phyloP scores from a whole-genome alignment of 2,888 invertebrate genomes.

The Orthosia cruda region DNA sequence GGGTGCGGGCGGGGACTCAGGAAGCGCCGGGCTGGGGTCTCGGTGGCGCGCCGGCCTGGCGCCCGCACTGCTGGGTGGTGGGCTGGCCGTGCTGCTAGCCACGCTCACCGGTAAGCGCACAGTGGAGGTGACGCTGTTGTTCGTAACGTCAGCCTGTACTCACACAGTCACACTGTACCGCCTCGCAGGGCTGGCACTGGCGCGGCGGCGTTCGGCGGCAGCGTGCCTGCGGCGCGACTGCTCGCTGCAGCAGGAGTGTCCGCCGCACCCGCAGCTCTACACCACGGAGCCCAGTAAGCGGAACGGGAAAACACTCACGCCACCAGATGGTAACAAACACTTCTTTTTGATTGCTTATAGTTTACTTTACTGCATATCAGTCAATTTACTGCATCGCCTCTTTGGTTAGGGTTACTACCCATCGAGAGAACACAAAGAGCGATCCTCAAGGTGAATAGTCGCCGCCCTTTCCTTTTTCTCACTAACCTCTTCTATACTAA shows the following conservation, averaged over 20 bases:
- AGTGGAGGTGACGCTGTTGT: too few relatives aligned
- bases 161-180: too few relatives aligned
- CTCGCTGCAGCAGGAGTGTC: conserved; percentile 55
- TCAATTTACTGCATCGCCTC: too few relatives aligned
- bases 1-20: conserved; percentile 54
- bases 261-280: conserved; percentile 76
- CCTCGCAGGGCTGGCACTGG: conserved; percentile 37
- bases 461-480: too few relatives aligned
- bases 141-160: too few relatives aligned
- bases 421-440: too few relatives aligned
- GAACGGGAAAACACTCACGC: conserved; percentile 78
- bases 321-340: conserved; percentile 73
- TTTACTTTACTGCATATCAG: too few relatives aligned
- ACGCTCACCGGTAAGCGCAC: conserved; percentile 65
- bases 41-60: conserved; percentile 70
- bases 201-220: conserved; percentile 48
- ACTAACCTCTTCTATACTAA: too few relatives aligned
- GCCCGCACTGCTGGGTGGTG: conserved; percentile 74
- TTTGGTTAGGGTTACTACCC: too few relatives aligned
- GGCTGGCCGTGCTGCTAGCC: conserved; percentile 72
- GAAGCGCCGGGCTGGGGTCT: conserved; percentile 61
- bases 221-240: conserved; percentile 60
- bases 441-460: too few relatives aligned
- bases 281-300: conserved; percentile 79
- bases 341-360: too few relatives aligned